Conservation (phyloP, 2,888 invertebrate genomes). For the Drosophila nr. perissopoda region DNA sequence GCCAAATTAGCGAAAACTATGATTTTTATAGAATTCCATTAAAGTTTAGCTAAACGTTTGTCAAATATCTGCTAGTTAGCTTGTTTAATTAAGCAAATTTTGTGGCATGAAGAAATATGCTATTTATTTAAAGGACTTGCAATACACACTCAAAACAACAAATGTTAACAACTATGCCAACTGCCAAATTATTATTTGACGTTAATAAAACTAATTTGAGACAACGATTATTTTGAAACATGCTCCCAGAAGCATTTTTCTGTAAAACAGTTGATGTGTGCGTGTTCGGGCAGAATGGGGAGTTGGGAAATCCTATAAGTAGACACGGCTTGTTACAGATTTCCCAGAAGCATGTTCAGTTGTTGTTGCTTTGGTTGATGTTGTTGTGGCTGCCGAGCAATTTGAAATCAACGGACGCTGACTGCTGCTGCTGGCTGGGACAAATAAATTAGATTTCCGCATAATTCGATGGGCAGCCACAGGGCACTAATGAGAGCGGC, state of each 20-base stretch:
- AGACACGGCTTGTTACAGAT: constrained; percentile 37
- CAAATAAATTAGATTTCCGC: constrained; percentile 66
- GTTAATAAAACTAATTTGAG: neutral
- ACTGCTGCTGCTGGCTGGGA: constrained; percentile 25
- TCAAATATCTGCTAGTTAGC: no score
- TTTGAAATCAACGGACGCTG: constrained; percentile 53
- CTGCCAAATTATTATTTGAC: neutral
- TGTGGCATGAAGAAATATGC: neutral
- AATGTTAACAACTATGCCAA: neutral
- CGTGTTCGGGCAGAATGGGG: neutral
- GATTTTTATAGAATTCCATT: neutral
- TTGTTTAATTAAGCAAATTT: neutral
- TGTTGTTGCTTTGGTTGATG: constrained; percentile 23
- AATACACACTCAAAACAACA: neutral
- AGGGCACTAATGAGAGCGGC: constrained; percentile 59
- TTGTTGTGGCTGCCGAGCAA: constrained; percentile 39
- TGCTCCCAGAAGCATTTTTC: constrained; percentile 13
- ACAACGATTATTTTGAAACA: constrained; percentile 16
- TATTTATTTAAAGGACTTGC: neutral
- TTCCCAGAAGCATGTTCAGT: constrained; percentile 33
- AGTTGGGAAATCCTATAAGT: constrained; percentile 13
- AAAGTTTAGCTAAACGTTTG: neutral
- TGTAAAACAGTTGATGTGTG: neutral
- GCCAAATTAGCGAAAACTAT: neutral
- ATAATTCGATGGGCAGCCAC: constrained; percentile 67